Conservation (phyloP, 2,888 invertebrate species). For the Conomelus anceps region DNA sequence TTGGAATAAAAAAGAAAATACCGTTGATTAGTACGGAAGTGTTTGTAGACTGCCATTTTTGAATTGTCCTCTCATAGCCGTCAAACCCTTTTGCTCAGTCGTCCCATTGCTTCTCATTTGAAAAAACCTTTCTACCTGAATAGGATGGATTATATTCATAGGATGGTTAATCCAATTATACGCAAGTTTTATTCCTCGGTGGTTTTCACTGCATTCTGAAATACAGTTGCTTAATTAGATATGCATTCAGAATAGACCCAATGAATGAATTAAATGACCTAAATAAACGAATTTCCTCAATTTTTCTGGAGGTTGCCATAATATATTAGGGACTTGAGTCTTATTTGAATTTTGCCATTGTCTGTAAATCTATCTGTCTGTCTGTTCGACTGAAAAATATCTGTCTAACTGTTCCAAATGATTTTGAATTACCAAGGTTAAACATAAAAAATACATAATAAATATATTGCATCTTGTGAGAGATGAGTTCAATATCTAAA, state of each 20-base stretch:
- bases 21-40: background rate
- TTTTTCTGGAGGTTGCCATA: background rate
- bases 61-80: background rate
- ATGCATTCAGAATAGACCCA: background rate
- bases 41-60: background rate
- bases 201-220: background rate
- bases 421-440: too few relatives aligned
- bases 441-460: too few relatives aligned
- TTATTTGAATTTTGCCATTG: too few relatives aligned
- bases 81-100: background rate
- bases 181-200: background rate
- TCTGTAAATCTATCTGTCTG: too few relatives aligned
- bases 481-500: too few relatives aligned
- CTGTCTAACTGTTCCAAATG: too few relatives aligned
- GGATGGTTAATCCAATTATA: background rate
- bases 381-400: too few relatives aligned
- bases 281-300: background rate
- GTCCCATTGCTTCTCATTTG: too few relatives aligned
- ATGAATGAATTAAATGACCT: too few relatives aligned
- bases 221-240: background rate
- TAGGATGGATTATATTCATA: background rate
- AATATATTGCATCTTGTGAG: too few relatives aligned
- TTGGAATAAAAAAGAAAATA: background rate
- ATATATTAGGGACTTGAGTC: too few relatives aligned
- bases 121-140: background rate